Evolutionary conservation across 2,113 vertebrate species (phyloP), one percentile per base, ranked within the genome.

Genomic region (Balaenoptera acutorostrata): DNA sequence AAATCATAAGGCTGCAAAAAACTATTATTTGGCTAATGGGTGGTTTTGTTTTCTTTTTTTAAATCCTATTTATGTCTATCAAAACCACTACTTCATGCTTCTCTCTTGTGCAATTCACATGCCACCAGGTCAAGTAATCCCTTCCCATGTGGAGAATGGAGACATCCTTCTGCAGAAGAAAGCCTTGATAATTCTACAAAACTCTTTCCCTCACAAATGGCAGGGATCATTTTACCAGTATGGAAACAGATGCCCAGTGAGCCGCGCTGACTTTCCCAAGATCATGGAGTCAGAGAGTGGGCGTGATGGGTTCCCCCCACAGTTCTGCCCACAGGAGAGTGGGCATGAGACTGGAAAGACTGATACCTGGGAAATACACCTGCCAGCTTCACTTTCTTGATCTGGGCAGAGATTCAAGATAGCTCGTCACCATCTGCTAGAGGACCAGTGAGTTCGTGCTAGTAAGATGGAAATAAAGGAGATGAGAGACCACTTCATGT

Each of bases 1-100:
- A 96, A 66, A 95, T 78, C 10, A 17, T n/a, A 89, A 95, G 41
- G 57, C 55, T 87, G 66, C 9, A 72, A 90, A 93, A 88, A 39
- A 23, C 2, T 80, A n/a, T 39, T 77, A 57, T 93, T 57, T 75
- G 77, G 66, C 71, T 93, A 85, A 66, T 23, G 41, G 23, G 10
- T 63, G 25, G 55, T 20, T 57, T 57, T 31, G 46, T 25, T 33
- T n/a, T 78, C 41, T 15, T 77, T 64, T 88, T 92, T 39, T 27
- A 83, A 93, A 91, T 83, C 41, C 18, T 82, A 17, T 72, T 86
- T 93, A 80, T 20, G 52, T 91, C 72, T 46, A 78, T 36, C 39
- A 2, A 75, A 94, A 55, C 17, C 33, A 90, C 55, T 68, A 27
- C 41, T 68, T 20, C 2, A 10, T 12, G 41, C 46, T 64, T 78